phyloP scores from a whole-genome alignment of 2,888 invertebrate species.

The Drosophila nigritarsus region DNA sequence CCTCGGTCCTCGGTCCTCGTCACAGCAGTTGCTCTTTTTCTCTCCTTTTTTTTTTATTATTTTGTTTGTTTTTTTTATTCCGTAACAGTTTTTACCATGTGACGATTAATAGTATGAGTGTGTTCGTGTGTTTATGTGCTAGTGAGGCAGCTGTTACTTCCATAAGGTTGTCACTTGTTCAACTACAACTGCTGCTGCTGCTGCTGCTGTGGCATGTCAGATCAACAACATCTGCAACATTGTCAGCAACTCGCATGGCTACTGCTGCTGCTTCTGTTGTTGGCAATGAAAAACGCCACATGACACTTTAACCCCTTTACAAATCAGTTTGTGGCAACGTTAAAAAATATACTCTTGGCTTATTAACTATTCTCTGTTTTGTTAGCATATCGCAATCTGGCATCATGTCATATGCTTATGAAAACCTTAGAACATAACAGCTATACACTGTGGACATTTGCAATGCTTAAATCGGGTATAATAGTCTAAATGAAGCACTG shows the following conservation, averaged over 20 bases:
- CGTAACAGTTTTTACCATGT: conserved; percentile 42
- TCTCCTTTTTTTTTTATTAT: background rate
- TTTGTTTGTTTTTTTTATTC: conserved; percentile 24
- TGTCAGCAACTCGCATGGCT: conserved; percentile 42
- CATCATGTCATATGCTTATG: background rate
- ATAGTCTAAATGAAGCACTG: background rate
- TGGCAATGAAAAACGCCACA: conserved; percentile 22
- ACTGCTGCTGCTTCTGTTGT: background rate
- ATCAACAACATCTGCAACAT: conserved; percentile 59
- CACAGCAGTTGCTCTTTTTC: conserved; percentile 47
- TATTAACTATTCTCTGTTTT: background rate
- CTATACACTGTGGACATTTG: background rate
- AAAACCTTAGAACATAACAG: background rate
- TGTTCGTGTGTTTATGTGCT: conserved; percentile 15
- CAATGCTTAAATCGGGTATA: background rate
- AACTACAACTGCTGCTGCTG: conserved; percentile 22
- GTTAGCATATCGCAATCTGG: background rate
- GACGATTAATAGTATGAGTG: conserved; percentile 37
- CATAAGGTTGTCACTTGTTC: conserved; percentile 31
- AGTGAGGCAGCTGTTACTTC: conserved; percentile 38
- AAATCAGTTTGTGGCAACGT: conserved; percentile 17
- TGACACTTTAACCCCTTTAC: conserved; percentile 33
- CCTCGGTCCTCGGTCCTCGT: conserved; percentile 17
- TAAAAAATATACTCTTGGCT: background rate
- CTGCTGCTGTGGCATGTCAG: conserved; percentile 34